Evolutionary conservation across 2,113 vertebrate species (phyloP), one percentile per base, ranked within the genome.

Genomic region (Mormoops blainvillei): DNA sequence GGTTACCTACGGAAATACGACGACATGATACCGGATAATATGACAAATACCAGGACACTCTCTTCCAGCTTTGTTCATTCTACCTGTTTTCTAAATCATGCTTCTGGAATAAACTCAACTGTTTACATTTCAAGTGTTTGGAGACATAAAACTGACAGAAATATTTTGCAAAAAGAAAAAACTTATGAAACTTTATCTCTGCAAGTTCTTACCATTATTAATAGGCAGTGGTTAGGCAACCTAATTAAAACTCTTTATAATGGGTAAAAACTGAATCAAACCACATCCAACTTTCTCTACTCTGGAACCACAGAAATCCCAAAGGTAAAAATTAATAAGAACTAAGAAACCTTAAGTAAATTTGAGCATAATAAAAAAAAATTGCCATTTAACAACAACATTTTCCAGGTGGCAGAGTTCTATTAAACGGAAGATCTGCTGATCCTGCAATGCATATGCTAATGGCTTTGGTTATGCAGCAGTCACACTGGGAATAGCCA

Each of bases 241-340:
- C 48, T 93, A 80, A 74, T 84, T 73, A 87, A 90, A 91, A 95
- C 16, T 83, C 48, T 81, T 82, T 56, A 22, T 38, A 73, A 73
- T 1, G 56, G 31, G 91, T 95, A 56, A 80, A 95, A 87, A 61
- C 18, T 38, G 18, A 68, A 89, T 74, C 13, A 68, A 15, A 3
- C 8, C 43, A 65, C 28, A 76, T 8, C 22, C 26, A 56, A 80
- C 41, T 91, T 77, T 58, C 45, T 73, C 24, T 80, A 33, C 14
- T 86, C 7, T 85, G 50, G 58, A 85, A 77, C 38, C 45, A 63
- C 38, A 94, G 56, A 96, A 91, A 88, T 85, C 19, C 18, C 50
- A 61, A 76, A 73, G 38, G 43, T 70, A 85, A 89, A 95, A 94
- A 50, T 14, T 76, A 91, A 81, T 19, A 93, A n/a, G 20, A 91